A percentile compares a stretch with the other conserved stretches of the same genome.
These are phyloP conservation scores for Thera britannica DNA, from an alignment of 2,888 invertebrate genomes.

Conservation along the genomic window DNA sequence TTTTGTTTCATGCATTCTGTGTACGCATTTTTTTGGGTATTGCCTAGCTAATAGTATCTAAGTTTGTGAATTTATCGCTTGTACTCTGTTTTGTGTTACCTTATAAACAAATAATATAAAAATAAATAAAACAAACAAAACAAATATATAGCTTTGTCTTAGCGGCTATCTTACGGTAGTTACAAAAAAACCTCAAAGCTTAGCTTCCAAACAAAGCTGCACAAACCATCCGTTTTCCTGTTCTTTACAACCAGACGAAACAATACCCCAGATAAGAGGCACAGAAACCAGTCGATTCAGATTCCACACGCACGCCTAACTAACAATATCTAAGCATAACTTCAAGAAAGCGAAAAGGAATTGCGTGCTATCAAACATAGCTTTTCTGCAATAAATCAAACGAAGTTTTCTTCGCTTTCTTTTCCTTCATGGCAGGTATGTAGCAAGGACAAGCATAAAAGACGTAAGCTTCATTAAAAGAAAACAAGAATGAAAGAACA, in stretches of 20 bases:
- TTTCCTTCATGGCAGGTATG: slow-evolving; percentile 17
- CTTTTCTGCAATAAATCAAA: slow-evolving; percentile 47
- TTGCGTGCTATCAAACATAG: slow-evolving; percentile 45
- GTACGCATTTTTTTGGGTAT: too few relatives aligned
- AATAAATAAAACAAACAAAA: too few relatives aligned
- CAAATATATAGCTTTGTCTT: too few relatives aligned
- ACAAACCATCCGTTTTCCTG: slow-evolving; percentile 19
- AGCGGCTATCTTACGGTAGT: too few relatives aligned
- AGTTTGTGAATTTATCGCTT: too few relatives aligned
- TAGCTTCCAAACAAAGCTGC: slow-evolving; percentile 14
- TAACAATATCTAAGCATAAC: slow-evolving; percentile 39
- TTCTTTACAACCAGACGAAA: slow-evolving; percentile 25
- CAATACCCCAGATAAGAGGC: slow-evolving; percentile 25
- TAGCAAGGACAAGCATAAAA: neutral
- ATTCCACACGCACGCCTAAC: slow-evolving; percentile 37
- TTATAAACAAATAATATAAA: too few relatives aligned
- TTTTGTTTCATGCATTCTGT: too few relatives aligned
- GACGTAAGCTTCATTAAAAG: too few relatives aligned
- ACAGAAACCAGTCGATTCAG: slow-evolving; percentile 34
- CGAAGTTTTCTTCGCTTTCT: slow-evolving; percentile 38
- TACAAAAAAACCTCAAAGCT: neutral
- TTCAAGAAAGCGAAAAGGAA: slow-evolving; percentile 43
- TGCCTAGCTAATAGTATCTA: too few relatives aligned
- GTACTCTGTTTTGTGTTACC: too few relatives aligned
- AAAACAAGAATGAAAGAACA: too few relatives aligned